A percentile compares a stretch with the other conserved stretches of the same genome.
Conservation (phyloP, 1,140 invertebrate genomes). For the Ganaspis sp. region DNA sequence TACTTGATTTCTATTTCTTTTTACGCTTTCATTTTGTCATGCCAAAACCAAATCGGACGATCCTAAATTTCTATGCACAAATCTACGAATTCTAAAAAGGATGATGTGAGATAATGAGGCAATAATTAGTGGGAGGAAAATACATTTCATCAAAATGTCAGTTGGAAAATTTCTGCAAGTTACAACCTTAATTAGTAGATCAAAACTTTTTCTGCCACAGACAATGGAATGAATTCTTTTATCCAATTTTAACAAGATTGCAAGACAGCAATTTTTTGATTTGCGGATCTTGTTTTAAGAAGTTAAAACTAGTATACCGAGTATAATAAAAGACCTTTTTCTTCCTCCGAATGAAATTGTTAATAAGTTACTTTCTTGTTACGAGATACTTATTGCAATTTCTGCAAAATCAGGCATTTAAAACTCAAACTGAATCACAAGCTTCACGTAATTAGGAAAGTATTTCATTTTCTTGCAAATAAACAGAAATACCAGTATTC, state of each 20-base stretch:
- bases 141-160: constrained; percentile 5
- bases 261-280: constrained; percentile 18
- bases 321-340: background rate
- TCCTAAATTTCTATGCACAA: too few relatives aligned
- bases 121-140: background rate
- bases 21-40: too few relatives aligned
- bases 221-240: constrained; percentile 10
- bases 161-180: background rate
- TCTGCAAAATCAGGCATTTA: background rate
- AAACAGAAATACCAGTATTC: background rate
- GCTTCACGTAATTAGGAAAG: background rate
- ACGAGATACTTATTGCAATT: background rate
- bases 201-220: constrained; percentile 20
- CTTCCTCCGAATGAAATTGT: background rate
- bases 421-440: background rate
- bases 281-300: constrained; percentile 6
- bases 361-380: constrained; percentile 11
- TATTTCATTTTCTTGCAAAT: background rate
- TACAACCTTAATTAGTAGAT: constrained; percentile 7
- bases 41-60: too few relatives aligned
- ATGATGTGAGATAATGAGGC: background rate
- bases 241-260: constrained; percentile 15
- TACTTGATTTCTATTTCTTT: too few relatives aligned
- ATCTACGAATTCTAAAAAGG: background rate
- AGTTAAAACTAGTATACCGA: background rate